Base-by-base conservation (phyloP, 2,797 vertebrate species). In the Artibeus lituratus region DNA sequence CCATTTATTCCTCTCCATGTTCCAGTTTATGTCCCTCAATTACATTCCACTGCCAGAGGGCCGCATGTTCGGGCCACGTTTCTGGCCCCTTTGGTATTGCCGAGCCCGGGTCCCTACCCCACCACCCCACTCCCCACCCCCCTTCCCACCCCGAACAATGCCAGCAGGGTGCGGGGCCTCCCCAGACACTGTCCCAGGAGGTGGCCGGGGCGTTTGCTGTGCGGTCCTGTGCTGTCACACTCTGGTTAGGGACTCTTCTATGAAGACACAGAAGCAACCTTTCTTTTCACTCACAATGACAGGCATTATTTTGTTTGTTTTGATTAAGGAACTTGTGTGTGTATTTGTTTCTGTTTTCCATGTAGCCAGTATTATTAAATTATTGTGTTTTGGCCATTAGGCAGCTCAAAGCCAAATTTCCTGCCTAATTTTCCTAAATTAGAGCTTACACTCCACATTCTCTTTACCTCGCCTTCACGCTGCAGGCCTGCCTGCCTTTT, bases 211-310 rank as follows among this genome's bases (percentile, higher is more conserved):
- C 10, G 0, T 2, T 42, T 47, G 9, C 37, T 26, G 12, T 22
- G 22, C 39, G 39, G 3, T 76, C 49, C 0, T 0, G 2, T 49
- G 24, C 4, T 39, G 39, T 37, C 44, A 1, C 18, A 49, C 29
- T 7, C 35, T 22, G 39, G 39, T 82, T 47, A 42, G 42, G 44
- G 55, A 29, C 49, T 62, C 65, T 84, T 78, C 62, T 37, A 0
- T 14, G 42, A 69, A 77, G 49, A 59, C 57, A 55, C 22, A 29
- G 9, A 57, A 24, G 37, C 29, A 7, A 49, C 3, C 12, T 87
- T 80, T 92, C 49, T 92, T 87, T 95, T 57, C 37, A 93, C 74
- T 70, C 24, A 12, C 3, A 4, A 49, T 83, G 57, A 35, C 42
- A 62, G 37, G 19, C n/a, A 10, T 14, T 87, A 16, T 73, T 90